Evolutionary conservation across 2,113 vertebrate species (phyloP), one percentile per base, ranked within the genome.

Genomic region (Charadrius vociferus): DNA sequence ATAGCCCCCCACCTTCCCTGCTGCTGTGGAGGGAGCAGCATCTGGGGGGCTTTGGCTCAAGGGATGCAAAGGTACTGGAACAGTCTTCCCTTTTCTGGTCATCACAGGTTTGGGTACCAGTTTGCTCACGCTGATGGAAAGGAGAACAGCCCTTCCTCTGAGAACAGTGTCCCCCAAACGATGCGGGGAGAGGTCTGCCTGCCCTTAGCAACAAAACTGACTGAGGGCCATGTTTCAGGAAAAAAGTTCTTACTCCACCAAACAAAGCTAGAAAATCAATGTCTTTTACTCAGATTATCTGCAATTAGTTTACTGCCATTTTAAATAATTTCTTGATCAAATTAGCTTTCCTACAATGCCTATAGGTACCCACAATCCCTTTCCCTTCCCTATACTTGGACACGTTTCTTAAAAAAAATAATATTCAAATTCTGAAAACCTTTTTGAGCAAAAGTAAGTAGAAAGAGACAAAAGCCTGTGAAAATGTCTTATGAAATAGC

Each of bases 1-100:
- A 66, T 12, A 66, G 29, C 5, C 50, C 27, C 61, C 29, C 7
- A 18, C 12, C 16, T 67, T 70, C 77, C 59, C 37, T 79, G 36
- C 19, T 30, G 21, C 62, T 2, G 0, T 1, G 2, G 13, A 3
- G 3, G 5, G 2, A 79, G n/a, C 20, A 63, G 36, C 32, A 59
- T 7, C 17, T 1, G 0, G 3, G 9, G 5, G 10, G 14, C 45
- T 72, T 53, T 45, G 34, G 41, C 27, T 74, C 47, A 9, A 37
- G 52, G 18, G 30, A 71, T 68, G 34, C 17, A 50, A 12, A 0
- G 21, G 32, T 12, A 78, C 9, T 39, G 36, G 24, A 66, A n/a
- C 0, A n/a, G 11, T n/a, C 45, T 55, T 86, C 50, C 17, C 32
- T 36, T 21, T 63, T 41, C 80, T 39, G 24, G n/a, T 20, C n/a